These are phyloP conservation scores for Cremastinae sp. DNA, from an alignment of 2,888 invertebrate species.

Conservation along the genomic window DNA sequence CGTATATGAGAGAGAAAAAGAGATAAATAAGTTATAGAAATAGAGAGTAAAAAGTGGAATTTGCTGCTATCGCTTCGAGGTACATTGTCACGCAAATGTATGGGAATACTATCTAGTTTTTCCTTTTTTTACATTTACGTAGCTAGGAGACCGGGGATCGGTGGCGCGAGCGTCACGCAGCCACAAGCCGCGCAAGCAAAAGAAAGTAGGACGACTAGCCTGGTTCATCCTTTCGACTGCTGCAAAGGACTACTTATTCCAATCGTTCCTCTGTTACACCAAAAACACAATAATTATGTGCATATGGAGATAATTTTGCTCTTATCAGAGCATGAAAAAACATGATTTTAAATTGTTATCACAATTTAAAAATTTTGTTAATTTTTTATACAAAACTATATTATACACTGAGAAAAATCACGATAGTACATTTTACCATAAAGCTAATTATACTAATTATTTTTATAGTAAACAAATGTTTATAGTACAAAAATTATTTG, in stretches of 20 bases:
- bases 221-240: slow-evolving; percentile 18
- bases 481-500: too few relatives aligned
- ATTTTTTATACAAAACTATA: too few relatives aligned
- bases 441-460: too few relatives aligned
- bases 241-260: slow-evolving; percentile 13
- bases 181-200: slow-evolving; percentile 22
- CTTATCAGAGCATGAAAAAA: too few relatives aligned
- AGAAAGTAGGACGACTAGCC: slow-evolving; percentile 41
- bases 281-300: not conserved
- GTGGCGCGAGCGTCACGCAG: slow-evolving; percentile 28
- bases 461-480: too few relatives aligned
- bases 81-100: slow-evolving; percentile 37
- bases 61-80: slow-evolving; percentile 30
- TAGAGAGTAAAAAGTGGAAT: slow-evolving; percentile 19
- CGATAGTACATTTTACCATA: too few relatives aligned
- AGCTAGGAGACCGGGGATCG: slow-evolving; percentile 4
- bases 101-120: slow-evolving; percentile 23
- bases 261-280: too few relatives aligned
- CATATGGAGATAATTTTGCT: too few relatives aligned
- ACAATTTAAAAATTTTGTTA: too few relatives aligned
- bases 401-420: too few relatives aligned
- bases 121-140: slow-evolving; percentile 11
- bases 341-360: too few relatives aligned
- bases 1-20: slow-evolving; percentile 18
- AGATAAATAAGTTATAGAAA: not conserved